phyloP scores from a whole-genome alignment of 2,113 vertebrate species.

The Collichthys lucidus region DNA sequence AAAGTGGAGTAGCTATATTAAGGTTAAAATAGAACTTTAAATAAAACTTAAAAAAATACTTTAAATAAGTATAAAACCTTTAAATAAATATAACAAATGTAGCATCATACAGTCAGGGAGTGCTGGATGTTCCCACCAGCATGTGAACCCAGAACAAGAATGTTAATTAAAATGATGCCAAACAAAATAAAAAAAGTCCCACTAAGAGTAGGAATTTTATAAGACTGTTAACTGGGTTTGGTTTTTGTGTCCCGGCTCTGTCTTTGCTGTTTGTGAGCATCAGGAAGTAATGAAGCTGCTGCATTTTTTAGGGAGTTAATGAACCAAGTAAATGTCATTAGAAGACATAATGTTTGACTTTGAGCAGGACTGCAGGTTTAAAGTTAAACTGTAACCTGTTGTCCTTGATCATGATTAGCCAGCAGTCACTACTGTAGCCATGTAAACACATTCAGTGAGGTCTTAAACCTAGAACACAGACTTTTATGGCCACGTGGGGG shows the following conservation, averaged over 20 bases:
- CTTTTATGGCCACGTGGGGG: not conserved
- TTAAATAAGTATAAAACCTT: too few relatives aligned
- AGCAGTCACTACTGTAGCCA: not conserved
- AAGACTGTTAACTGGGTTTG: not conserved
- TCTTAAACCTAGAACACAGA: not conserved
- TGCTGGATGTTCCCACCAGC: not conserved
- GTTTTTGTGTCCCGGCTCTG: not conserved
- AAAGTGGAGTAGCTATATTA: too few relatives aligned
- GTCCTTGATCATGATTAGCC: conserved; percentile 17
- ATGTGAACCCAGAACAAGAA: not conserved
- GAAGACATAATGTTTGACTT: conserved; percentile 44
- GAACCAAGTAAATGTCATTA: not conserved
- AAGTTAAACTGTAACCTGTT: conserved; percentile 60
- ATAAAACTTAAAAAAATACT: too few relatives aligned
- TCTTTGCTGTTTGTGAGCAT: too few relatives aligned
- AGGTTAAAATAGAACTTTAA: too few relatives aligned
- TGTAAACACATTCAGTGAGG: not conserved
- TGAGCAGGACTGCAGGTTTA: not conserved
- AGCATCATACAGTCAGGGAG: not conserved
- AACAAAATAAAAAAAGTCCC: not conserved
- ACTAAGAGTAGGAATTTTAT: not conserved
- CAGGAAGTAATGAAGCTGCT: too few relatives aligned
- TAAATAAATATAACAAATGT: too few relatives aligned
- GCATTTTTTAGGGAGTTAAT: not conserved
- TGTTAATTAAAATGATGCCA: conserved; percentile 4